phyloP scores from a whole-genome alignment of 1,140 invertebrate species.

The Trichomalopsis sarcophagae region DNA sequence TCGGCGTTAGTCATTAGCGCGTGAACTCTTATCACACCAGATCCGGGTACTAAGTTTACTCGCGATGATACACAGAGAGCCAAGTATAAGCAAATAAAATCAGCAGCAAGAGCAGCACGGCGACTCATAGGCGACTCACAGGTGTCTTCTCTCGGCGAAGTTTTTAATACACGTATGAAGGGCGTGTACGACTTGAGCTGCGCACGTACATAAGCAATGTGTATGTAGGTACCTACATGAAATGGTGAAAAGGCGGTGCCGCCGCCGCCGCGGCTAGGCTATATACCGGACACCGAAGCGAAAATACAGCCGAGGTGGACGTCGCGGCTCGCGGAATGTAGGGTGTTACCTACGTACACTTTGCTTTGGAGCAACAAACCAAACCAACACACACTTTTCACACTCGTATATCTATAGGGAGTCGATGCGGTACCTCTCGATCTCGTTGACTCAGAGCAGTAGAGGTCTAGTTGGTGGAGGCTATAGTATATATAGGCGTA shows the following conservation, averaged over 20 bases:
- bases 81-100: background rate
- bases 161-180: background rate
- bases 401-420: background rate
- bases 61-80: background rate
- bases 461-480: background rate
- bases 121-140: background rate
- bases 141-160: background rate
- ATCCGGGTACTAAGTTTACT: too few relatives aligned
- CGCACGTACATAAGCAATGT: constrained; percentile 45
- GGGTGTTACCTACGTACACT: background rate
- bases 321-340: background rate
- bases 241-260: constrained; percentile 63
- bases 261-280: constrained; percentile 13
- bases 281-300: constrained; percentile 37
- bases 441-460: background rate
- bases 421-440: background rate
- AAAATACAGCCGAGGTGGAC: background rate
- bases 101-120: background rate
- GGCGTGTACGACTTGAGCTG: constrained; percentile 41
- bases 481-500: too few relatives aligned
- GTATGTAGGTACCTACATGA: background rate
- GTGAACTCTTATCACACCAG: background rate
- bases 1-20: background rate
- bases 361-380: background rate
- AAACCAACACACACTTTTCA: background rate